These are phyloP conservation scores for Dreissena rostriformis DNA, from an alignment of 1,140 invertebrate genomes.

Conservation along the genomic window DNA sequence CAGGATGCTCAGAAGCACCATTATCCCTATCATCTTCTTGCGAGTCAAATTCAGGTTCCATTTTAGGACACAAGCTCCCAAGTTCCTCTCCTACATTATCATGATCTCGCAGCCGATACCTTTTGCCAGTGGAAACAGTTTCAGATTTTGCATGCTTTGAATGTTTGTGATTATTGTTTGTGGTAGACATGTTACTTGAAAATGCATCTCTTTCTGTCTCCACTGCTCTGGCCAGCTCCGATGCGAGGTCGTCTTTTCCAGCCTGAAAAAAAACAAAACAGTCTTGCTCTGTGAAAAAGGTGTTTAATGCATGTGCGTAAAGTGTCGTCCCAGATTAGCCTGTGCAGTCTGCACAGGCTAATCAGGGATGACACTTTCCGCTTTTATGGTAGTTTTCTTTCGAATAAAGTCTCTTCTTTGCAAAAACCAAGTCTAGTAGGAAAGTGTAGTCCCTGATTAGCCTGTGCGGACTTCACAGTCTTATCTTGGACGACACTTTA, in stretches of 20 bases:
- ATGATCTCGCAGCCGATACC: neutral
- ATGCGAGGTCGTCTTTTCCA: slow-evolving; percentile 20
- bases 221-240: neutral
- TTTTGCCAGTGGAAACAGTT: neutral
- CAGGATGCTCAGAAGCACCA: neutral
- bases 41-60: slow-evolving; percentile 31
- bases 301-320: too few species aligned
- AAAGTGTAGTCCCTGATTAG: too few species aligned
- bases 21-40: too few species aligned
- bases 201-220: neutral
- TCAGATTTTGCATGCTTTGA: neutral
- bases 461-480: too few species aligned
- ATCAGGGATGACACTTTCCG: too few species aligned
- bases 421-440: too few species aligned
- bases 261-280: slow-evolving; percentile 17
- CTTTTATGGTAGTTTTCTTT: too few species aligned
- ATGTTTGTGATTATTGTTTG: neutral
- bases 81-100: neutral
- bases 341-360: too few species aligned
- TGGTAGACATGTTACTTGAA: neutral
- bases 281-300: too few species aligned
- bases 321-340: too few species aligned
- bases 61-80: slow-evolving; percentile 36
- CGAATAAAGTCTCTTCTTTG: too few species aligned
- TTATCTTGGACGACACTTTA: too few species aligned